Evolutionary conservation across 2,888 invertebrate genomes (phyloP).

Genomic region (Caenorhabditis wallacei): DNA sequence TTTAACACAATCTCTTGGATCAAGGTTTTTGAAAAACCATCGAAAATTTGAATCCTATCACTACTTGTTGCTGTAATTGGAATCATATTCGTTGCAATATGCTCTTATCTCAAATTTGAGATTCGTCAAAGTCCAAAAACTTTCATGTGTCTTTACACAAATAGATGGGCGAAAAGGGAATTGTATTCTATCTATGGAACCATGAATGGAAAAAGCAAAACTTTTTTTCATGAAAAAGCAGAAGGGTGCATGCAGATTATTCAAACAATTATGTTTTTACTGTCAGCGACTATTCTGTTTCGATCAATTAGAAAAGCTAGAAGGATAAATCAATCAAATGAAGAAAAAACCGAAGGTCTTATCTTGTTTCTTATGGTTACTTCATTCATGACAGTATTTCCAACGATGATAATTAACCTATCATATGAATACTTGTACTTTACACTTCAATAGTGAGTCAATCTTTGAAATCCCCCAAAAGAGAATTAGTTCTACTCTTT

Average conservation of each 20-base stretch:
- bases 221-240: background rate
- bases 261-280: background rate
- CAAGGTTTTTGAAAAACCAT: no score
- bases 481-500: no score
- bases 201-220: background rate
- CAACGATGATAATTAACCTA: no score
- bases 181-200: background rate
- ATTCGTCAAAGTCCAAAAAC: background rate
- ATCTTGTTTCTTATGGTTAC: no score
- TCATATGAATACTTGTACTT: no score
- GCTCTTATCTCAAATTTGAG: background rate
- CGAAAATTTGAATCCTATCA: no score
- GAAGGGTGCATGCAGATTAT: background rate
- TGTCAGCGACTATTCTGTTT: slow-evolving; percentile 1
- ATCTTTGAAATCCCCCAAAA: no score
- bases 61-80: background rate
- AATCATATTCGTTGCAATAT: background rate
- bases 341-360: slow-evolving; percentile 1
- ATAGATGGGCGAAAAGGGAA: background rate
- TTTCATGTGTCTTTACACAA: background rate
- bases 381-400: no score
- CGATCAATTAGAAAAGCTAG: no score
- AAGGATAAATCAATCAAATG: background rate
- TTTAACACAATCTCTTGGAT: slow-evolving; percentile 1
- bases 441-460: no score